Percentiles rank a stretch among this genome's conserved stretches.
Evolutionary conservation across 2,113 vertebrate species (phyloP).

Genomic region (Asarcornis scutulata): DNA sequence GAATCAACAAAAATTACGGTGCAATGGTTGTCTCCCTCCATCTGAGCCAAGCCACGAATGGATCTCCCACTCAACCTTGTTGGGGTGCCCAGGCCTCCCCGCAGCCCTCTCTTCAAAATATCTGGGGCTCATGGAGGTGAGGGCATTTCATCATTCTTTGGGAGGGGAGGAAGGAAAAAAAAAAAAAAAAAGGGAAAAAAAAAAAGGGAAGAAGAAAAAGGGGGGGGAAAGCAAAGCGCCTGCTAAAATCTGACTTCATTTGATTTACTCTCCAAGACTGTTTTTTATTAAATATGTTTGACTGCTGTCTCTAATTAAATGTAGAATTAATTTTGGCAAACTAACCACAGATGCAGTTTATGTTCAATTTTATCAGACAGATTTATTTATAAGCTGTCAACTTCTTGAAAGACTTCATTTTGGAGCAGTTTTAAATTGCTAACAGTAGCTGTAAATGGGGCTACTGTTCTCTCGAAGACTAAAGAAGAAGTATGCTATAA

Average conservation of each 20-base stretch:
- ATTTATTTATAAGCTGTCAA: conserved; percentile 89
- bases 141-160: conserved; percentile 65
- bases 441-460: conserved; percentile 86
- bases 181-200: background rate
- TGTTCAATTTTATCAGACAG: conserved; percentile 87
- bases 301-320: conserved; percentile 87
- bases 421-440: conserved; percentile 85
- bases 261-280: conserved; percentile 82
- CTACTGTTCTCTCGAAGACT: conserved; percentile 84
- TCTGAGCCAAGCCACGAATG: conserved; percentile 57
- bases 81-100: conserved; percentile 40
- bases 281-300: conserved; percentile 88
- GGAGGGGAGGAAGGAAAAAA: background rate
- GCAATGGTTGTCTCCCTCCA: conserved; percentile 55
- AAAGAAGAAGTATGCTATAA: conserved; percentile 85
- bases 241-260: conserved; percentile 81
- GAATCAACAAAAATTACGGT: conserved; percentile 62
- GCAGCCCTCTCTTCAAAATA: conserved; percentile 34
- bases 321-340: conserved; percentile 87
- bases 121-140: conserved; percentile 69
- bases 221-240: conserved; percentile 40
- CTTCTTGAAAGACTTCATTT: conserved; percentile 88
- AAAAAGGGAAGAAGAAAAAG: background rate
- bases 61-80: conserved; percentile 56
- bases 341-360: conserved; percentile 85